Conservation (phyloP, 2,113 vertebrate species). For the Cynoglossus semilaevis region DNA sequence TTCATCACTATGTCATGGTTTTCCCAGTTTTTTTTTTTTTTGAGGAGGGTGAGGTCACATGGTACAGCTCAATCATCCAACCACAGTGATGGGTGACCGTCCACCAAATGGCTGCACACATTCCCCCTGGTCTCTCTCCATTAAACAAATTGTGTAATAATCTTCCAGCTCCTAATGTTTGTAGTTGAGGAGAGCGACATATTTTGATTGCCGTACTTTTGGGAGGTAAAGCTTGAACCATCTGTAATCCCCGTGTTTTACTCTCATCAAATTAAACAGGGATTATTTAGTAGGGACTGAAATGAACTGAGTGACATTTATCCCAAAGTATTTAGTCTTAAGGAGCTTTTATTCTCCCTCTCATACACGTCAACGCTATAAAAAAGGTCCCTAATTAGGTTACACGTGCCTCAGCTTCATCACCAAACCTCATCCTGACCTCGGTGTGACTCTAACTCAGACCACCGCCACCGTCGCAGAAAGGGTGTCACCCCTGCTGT, state of each 20-base stretch:
- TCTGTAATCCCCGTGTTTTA: conserved; percentile 74
- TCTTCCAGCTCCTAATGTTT: conserved; percentile 77
- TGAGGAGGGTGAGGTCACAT: conserved; percentile 62
- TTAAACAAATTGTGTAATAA: conserved; percentile 84
- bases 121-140: conserved; percentile 72
- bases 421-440: conserved; percentile 15
- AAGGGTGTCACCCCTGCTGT: conserved; percentile 11
- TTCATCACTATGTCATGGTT: conserved; percentile 37
- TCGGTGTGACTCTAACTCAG: conserved; percentile 27
- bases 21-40: conserved; percentile 53
- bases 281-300: conserved; percentile 60
- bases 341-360: conserved; percentile 11
- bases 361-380: conserved; percentile 24
- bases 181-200: conserved; percentile 69
- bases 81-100: conserved; percentile 55
- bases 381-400: not conserved
- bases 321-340: conserved; percentile 25
- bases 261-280: conserved; percentile 68
- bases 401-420: conserved; percentile 9
- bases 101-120: conserved; percentile 55
- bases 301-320: conserved; percentile 41
- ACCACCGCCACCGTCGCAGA: conserved; percentile 11
- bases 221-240: conserved; percentile 60
- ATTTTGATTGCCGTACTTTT: conserved; percentile 80
- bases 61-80: conserved; percentile 66